These are phyloP conservation scores for Tachuris rubrigastra DNA, from an alignment of 2,113 vertebrate species.

Conservation along the genomic window DNA sequence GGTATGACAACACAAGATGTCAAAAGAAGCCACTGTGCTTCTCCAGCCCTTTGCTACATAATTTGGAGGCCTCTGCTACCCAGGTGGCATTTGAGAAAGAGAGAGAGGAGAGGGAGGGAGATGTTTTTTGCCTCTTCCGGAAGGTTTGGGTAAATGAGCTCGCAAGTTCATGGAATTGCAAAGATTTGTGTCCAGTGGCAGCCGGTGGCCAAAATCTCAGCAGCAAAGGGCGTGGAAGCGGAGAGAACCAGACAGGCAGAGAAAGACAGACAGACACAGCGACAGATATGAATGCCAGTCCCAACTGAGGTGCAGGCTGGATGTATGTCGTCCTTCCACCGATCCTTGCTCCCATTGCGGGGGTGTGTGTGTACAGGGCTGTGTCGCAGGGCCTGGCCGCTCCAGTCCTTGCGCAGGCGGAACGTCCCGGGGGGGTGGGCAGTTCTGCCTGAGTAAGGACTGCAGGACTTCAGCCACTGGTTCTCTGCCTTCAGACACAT, in stretches of 20 bases:
- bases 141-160: neutral
- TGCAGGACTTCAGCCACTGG: neutral
- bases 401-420: neutral
- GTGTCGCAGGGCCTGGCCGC: neutral
- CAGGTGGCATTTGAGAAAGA: neutral
- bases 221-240: slow-evolving; percentile 68
- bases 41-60: slow-evolving; percentile 61
- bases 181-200: neutral
- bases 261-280: slow-evolving; percentile 33
- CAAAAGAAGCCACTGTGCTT: slow-evolving; percentile 61
- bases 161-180: neutral
- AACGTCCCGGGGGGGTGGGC: neutral
- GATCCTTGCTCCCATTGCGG: slow-evolving; percentile 48
- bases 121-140: neutral
- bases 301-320: slow-evolving; percentile 54
- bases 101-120: neutral
- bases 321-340: slow-evolving; percentile 68
- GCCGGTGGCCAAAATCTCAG: slow-evolving; percentile 21
- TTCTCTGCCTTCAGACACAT: slow-evolving; percentile 49
- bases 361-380: neutral
- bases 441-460: neutral
- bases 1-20: slow-evolving; percentile 43
- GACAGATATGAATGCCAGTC: slow-evolving; percentile 52
- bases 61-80: slow-evolving; percentile 57
- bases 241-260: slow-evolving; percentile 57